phyloP scores from a whole-genome alignment of 2,113 vertebrate genomes.

The Aepyceros melampus region DNA sequence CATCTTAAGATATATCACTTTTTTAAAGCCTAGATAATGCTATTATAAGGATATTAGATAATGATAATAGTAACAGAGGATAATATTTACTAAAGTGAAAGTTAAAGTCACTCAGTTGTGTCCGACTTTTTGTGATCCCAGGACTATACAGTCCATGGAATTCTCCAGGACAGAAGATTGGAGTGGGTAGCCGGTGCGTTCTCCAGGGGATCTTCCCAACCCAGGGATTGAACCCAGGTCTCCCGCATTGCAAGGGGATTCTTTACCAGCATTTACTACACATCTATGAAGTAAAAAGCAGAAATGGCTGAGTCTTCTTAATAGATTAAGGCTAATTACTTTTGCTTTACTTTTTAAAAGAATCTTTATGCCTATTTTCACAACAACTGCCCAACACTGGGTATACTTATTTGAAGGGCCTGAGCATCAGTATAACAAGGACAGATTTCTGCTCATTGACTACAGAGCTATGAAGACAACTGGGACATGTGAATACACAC shows the following conservation, averaged over 20 bases:
- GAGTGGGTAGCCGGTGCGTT: background rate
- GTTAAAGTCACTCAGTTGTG: background rate
- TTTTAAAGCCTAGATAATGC: background rate
- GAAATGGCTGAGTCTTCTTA: background rate
- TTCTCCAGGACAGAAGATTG: background rate
- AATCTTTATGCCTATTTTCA: background rate
- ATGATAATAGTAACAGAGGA: background rate
- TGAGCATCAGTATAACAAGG: background rate
- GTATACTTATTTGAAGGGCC: constrained; percentile 1
- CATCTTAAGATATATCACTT: background rate
- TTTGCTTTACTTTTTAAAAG: constrained; percentile 19
- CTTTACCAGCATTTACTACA: background rate
- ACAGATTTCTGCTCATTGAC: background rate
- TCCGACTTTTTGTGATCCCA: background rate
- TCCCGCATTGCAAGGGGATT: background rate
- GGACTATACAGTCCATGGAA: background rate
- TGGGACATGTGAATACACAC: background rate
- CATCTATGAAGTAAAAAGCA: constrained; percentile 7
- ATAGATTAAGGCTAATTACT: background rate
- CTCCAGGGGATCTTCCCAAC: background rate
- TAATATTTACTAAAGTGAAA: background rate
- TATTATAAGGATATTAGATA: background rate
- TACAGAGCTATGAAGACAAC: background rate
- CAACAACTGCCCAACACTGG: background rate
- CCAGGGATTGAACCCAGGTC: background rate